phyloP scores from a whole-genome alignment of 2,888 invertebrate genomes.

The Diaphora mendica region DNA sequence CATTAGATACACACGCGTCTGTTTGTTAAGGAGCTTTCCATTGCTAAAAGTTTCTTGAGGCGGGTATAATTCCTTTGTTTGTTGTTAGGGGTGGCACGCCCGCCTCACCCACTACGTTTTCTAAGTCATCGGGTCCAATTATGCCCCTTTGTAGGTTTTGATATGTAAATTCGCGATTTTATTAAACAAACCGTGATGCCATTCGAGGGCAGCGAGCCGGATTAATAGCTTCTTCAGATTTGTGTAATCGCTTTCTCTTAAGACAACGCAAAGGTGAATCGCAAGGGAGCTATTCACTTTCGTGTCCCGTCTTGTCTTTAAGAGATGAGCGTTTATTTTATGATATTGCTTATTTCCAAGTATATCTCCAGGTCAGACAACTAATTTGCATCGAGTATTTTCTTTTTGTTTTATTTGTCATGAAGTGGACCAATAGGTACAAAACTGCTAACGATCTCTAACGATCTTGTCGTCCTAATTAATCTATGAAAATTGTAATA shows the following conservation, averaged over 20 bases:
- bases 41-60: constrained; percentile 87
- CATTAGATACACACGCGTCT: constrained; percentile 87
- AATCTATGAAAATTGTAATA: constrained; percentile 41
- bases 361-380: constrained; percentile 47
- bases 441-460: constrained; percentile 19
- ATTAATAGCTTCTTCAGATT: constrained; percentile 87
- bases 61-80: constrained; percentile 87
- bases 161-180: constrained; percentile 87
- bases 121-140: constrained; percentile 87
- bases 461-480: constrained; percentile 38
- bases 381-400: constrained; percentile 19
- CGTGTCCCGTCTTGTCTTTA: constrained; percentile 61
- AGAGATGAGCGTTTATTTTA: constrained; percentile 57
- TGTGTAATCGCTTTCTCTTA: constrained; percentile 86
- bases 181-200: constrained; percentile 87
- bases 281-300: constrained; percentile 74
- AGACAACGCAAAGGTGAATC: constrained; percentile 80
- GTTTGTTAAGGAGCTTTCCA: constrained; percentile 87
- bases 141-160: constrained; percentile 87
- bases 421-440: not conserved
- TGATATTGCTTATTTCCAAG: constrained; percentile 52
- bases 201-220: constrained; percentile 85
- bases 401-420: not conserved
- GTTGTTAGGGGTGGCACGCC: constrained; percentile 79
- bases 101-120: constrained; percentile 84